Percentiles rank a stretch among this genome's conserved stretches.
These are phyloP conservation scores for Allophyes oxyacanthae DNA, from an alignment of 2,888 invertebrate genomes.

Conservation along the genomic window DNA sequence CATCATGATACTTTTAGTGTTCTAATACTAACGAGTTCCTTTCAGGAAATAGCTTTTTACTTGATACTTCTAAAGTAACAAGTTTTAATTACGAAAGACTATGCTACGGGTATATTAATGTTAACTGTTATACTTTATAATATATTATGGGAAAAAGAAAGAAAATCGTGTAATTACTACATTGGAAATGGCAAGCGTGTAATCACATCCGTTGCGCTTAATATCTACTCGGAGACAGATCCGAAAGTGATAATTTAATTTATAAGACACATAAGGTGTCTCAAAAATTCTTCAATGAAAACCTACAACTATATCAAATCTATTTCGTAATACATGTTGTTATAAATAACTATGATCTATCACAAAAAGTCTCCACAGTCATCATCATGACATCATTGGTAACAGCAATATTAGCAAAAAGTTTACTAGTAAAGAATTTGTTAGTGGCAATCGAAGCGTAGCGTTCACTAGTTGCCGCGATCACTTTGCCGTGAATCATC, in stretches of 20 bases:
- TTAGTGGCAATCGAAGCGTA: slow-evolving; percentile 67
- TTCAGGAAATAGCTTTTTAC: too few relatives aligned
- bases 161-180: not conserved
- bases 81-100: too few relatives aligned
- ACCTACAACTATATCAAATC: not conserved
- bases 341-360: slow-evolving; percentile 11
- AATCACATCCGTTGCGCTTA: slow-evolving; percentile 11
- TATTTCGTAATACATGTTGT: slow-evolving; percentile 17
- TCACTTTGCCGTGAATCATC: slow-evolving; percentile 53
- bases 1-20: too few relatives aligned
- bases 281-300: not conserved
- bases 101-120: too few relatives aligned
- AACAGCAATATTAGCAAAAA: slow-evolving; percentile 65
- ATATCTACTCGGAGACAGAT: slow-evolving; percentile 1
- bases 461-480: slow-evolving; percentile 50
- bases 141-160: too few relatives aligned
- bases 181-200: slow-evolving; percentile 8
- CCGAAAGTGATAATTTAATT: slow-evolving; percentile 36
- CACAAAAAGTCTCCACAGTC: slow-evolving; percentile 36
- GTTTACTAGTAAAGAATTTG: slow-evolving; percentile 56
- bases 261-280: not conserved
- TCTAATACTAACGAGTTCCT: too few relatives aligned
- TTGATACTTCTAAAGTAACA: too few relatives aligned
- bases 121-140: too few relatives aligned
- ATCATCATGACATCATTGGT: slow-evolving; percentile 73